These are phyloP conservation scores for Alcedo quadribrachys DNA, from an alignment of 2,797 vertebrate species.

Conservation along the genomic window DNA sequence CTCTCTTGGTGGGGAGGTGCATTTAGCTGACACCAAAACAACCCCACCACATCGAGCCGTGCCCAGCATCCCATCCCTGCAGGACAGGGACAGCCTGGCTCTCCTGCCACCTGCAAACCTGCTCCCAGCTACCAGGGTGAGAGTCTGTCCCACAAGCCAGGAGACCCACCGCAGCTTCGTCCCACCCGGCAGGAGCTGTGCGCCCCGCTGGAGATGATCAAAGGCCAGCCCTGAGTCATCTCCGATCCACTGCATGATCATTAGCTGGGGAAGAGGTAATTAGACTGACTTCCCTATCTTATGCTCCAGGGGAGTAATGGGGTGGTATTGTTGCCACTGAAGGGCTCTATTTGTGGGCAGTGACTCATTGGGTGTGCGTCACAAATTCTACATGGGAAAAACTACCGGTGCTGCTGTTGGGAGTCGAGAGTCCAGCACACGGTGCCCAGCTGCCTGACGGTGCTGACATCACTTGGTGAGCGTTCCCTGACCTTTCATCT, in stretches of 20 bases:
- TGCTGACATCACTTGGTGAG: not conserved
- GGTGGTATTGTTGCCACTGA: constrained; percentile 12
- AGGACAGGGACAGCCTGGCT: not conserved
- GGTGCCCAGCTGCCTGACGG: not conserved
- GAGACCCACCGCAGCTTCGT: not conserved
- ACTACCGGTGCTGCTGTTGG: not conserved
- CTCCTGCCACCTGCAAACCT: not conserved
- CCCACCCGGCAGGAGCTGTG: not conserved
- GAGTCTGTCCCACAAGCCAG: not conserved
- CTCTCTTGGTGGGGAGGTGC: not conserved
- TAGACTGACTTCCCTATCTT: not conserved
- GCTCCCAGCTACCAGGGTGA: not conserved
- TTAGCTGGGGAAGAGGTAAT: not conserved
- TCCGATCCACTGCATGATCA: constrained; percentile 18
- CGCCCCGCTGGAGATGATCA: constrained; percentile 30
- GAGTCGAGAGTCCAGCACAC: not conserved
- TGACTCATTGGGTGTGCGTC: constrained; percentile 22
- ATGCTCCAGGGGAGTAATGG: not conserved
- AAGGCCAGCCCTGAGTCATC: constrained; percentile 53
- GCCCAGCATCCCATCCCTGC: rapidly evolving
- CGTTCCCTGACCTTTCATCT: not conserved
- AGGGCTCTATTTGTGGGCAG: constrained; percentile 8
- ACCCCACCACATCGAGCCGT: rapidly evolving
- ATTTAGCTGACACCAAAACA: not conserved
- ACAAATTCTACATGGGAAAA: not conserved